Evolutionary conservation across 2,797 vertebrate genomes (phyloP).

Genomic region (Enteromius thamalakanensis): DNA sequence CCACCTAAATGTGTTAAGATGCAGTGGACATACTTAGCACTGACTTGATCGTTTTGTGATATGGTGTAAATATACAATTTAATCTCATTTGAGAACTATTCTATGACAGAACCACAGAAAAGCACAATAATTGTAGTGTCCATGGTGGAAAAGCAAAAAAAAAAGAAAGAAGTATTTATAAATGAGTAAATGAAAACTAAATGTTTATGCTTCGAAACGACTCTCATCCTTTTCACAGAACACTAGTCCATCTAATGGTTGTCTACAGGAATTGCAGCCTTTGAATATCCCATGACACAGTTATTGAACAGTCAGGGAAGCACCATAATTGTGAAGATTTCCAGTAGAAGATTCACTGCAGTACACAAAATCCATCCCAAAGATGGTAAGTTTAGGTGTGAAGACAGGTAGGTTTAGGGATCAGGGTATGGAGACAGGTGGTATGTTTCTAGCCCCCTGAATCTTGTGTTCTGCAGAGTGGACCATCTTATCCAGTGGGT

Average conservation of each 20-base stretch:
- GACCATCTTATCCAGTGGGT: background rate
- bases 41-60: background rate
- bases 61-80: constrained; percentile 5
- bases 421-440: background rate
- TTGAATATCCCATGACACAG: no score
- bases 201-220: background rate
- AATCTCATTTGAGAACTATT: background rate
- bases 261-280: background rate
- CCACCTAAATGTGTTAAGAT: background rate
- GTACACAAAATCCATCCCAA: background rate
- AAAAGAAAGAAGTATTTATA: background rate
- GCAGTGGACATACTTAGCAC: background rate
- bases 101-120: background rate
- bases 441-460: background rate
- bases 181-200: background rate
- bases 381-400: background rate
- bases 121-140: background rate
- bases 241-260: constrained; percentile 22
- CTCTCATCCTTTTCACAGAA: background rate
- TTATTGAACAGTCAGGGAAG: background rate
- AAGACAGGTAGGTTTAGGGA: background rate
- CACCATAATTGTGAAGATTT: background rate
- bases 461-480: background rate
- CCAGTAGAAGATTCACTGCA: background rate
- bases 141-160: background rate